A percentile compares a stretch with the other conserved stretches of the same genome.
Conservation (phyloP, 2,113 vertebrate genomes). For the Callospermophilus lateralis region DNA sequence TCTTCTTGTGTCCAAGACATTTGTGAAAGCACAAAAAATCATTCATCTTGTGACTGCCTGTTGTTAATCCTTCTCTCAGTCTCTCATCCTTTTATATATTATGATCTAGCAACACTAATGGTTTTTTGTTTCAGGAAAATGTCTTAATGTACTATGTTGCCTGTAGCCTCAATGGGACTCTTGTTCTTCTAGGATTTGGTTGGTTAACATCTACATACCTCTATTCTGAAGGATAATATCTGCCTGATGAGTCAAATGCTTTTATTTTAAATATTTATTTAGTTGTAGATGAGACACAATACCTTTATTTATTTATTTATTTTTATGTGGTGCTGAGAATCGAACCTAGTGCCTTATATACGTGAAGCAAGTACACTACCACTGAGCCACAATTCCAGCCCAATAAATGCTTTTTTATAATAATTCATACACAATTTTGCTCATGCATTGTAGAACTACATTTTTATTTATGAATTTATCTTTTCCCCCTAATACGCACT, state of each 20-base stretch:
- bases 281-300: no score
- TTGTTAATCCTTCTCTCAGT: neutral
- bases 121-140: neutral
- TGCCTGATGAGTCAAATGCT: neutral
- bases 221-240: neutral
- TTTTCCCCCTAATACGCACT: neutral
- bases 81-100: neutral
- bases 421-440: neutral
- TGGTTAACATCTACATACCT: neutral
- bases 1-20: neutral
- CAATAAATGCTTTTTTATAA: neutral
- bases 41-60: neutral
- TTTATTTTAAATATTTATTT: no score
- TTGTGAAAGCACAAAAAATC: neutral
- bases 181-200: neutral
- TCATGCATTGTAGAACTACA: neutral
- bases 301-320: no score
- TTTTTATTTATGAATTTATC: neutral
- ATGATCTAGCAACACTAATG: neutral
- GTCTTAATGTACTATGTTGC: neutral
- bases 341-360: no score
- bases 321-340: no score
- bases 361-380: no score
- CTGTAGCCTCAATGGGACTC: neutral
- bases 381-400: no score